phyloP scores from a whole-genome alignment of 2,113 vertebrate genomes.

The Ceyx melanurus region DNA sequence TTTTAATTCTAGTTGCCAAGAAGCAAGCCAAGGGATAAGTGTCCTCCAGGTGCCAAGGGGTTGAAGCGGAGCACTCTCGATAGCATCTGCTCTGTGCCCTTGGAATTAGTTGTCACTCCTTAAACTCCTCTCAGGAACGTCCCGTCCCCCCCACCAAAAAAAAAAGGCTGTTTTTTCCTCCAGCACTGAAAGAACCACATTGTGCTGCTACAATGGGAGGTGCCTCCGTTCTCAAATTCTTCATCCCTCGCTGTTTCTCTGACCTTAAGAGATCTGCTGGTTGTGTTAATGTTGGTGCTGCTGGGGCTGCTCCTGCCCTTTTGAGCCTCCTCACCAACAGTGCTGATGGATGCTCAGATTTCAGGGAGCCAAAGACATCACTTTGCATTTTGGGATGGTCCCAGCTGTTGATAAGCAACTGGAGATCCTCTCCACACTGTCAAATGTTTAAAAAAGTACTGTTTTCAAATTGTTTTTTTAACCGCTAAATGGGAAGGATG shows the following conservation, averaged over 20 bases:
- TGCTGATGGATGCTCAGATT: background rate
- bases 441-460: background rate
- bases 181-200: background rate
- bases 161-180: background rate
- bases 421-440: fast-evolving
- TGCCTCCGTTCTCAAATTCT: background rate
- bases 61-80: background rate
- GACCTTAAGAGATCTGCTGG: background rate
- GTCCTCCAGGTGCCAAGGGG: background rate
- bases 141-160: too few species aligned
- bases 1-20: conserved; percentile 24
- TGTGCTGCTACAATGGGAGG: background rate
- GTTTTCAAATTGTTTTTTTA: background rate
- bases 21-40: background rate
- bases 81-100: background rate
- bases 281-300: background rate
- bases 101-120: background rate
- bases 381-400: fast-evolving
- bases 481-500: background rate
- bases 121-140: background rate
- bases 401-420: too few species aligned
- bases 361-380: fast-evolving
- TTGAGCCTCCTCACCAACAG: background rate
- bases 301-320: background rate
- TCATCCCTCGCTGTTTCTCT: background rate